These are phyloP conservation scores for Patiria miniata DNA, from an alignment of 35 echinoderm and acorn worm species.

Conservation along the genomic window DNA sequence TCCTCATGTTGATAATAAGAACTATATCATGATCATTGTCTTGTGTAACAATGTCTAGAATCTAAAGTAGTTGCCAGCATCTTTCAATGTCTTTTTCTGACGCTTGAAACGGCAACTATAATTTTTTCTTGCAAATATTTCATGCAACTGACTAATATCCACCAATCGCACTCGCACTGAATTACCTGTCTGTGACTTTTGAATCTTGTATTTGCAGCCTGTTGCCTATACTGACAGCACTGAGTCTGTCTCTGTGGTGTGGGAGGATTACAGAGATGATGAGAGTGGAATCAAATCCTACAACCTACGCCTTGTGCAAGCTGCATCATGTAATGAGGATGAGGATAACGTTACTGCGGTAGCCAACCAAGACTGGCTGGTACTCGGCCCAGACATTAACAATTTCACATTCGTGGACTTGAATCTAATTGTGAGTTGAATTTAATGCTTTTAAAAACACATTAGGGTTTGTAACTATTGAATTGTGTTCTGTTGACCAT, in stretches of 20 bases:
- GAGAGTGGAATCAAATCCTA: constrained; percentile 36
- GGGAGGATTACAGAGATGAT: constrained; percentile 31
- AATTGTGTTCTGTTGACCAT: no score
- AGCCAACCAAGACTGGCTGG: not conserved
- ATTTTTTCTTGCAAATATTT: no score
- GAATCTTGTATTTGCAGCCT: constrained; percentile 13
- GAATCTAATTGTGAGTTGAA: constrained; percentile 19
- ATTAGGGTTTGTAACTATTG: no score
- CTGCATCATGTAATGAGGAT: constrained; percentile 21
- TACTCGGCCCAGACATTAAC: not conserved
- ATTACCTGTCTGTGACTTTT: not conserved
- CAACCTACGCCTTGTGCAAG: not conserved
- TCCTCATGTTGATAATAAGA: no score
- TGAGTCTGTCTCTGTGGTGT: not conserved
- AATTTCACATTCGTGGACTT: constrained; percentile 9
- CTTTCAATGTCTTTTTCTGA: no score
- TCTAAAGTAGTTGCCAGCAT: no score
- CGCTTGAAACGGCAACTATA: no score
- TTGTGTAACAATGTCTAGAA: no score
- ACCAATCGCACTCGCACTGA: no score
- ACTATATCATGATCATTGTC: no score
- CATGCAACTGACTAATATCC: no score
- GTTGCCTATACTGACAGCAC: not conserved
- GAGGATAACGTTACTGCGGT: not conserved
- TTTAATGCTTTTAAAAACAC: not conserved